Evolutionary conservation across 2,888 invertebrate species (phyloP).

Genomic region (Cistogaster globosa): DNA sequence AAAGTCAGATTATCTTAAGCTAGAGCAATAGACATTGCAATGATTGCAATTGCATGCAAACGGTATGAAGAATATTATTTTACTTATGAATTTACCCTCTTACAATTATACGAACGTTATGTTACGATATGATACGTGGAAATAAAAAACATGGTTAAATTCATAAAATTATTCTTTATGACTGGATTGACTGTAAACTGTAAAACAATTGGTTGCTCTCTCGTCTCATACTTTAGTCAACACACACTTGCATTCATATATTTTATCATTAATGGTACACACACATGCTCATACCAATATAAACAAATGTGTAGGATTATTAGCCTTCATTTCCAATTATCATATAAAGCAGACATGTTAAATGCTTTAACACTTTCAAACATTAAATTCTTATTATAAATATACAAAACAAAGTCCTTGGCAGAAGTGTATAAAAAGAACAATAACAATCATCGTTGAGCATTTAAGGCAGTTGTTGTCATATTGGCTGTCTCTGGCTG

Average conservation of each 20-base stretch:
- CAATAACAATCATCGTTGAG: conserved; percentile 18
- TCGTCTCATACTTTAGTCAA: conserved; percentile 27
- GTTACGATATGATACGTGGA: conserved; percentile 35
- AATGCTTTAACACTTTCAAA: conserved; percentile 71
- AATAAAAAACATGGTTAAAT: conserved; percentile 61
- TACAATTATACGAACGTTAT: neutral
- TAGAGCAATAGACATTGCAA: no score
- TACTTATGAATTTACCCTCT: conserved; percentile 30
- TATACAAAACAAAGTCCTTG: conserved; percentile 39
- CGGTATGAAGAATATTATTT: neutral
- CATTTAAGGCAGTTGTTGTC: conserved; percentile 53
- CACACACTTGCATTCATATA: neutral
- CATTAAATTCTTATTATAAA: conserved; percentile 71
- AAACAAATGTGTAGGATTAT: conserved; percentile 62
- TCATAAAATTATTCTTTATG: conserved; percentile 68
- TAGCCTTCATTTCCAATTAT: conserved; percentile 71
- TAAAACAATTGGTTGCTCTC: conserved; percentile 60
- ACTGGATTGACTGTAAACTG: conserved; percentile 61
- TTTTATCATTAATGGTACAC: conserved; percentile 53
- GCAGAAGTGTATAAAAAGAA: conserved; percentile 13
- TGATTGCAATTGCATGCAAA: neutral
- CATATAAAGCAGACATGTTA: conserved; percentile 70
- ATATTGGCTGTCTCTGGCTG: conserved; percentile 22
- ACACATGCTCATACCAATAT: neutral
- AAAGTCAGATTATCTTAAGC: no score